A percentile compares a stretch with the other conserved stretches of the same genome.
phyloP scores from a whole-genome alignment of 2,888 invertebrate species.

The Heliconius aoede region DNA sequence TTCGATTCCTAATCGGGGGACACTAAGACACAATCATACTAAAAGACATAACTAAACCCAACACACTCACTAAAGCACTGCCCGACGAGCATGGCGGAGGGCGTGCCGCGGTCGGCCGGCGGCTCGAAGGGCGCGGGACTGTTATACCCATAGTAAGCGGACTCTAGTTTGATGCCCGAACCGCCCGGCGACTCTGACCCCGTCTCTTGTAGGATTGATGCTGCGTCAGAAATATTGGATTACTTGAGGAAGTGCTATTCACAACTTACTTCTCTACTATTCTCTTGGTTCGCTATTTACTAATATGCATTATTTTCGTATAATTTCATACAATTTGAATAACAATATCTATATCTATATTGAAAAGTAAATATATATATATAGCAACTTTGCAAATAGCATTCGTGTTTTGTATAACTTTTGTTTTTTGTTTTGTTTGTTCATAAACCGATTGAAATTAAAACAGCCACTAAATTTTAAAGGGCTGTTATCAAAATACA shows the following conservation, averaged over 20 bases:
- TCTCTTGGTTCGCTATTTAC: too few species aligned
- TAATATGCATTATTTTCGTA: too few species aligned
- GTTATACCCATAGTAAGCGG: constrained; percentile 80
- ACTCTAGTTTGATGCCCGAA: constrained; percentile 80
- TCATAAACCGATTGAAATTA: too few species aligned
- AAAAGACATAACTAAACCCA: not conserved
- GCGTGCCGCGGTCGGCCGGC: constrained; percentile 80
- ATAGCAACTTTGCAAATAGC: too few species aligned
- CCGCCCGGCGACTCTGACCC: constrained; percentile 86
- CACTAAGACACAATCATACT: not conserved
- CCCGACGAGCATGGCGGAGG: constrained; percentile 88
- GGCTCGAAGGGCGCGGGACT: constrained; percentile 79
- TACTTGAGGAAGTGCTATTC: not conserved
- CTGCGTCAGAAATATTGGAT: constrained; percentile 72
- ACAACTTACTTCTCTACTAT: too few species aligned
- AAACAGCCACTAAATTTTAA: too few species aligned
- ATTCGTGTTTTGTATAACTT: too few species aligned
- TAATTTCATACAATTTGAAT: too few species aligned
- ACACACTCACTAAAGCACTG: constrained; percentile 89
- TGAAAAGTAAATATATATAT: too few species aligned
- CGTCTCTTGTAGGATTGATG: constrained; percentile 96
- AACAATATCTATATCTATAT: too few species aligned
- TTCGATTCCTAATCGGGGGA: not conserved
- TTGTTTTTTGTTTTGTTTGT: too few species aligned
- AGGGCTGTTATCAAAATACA: too few species aligned